Evolutionary conservation across 2,797 vertebrate genomes (phyloP), one percentile per base, ranked within the genome.

Genomic region (Iguana delicatissima): DNA sequence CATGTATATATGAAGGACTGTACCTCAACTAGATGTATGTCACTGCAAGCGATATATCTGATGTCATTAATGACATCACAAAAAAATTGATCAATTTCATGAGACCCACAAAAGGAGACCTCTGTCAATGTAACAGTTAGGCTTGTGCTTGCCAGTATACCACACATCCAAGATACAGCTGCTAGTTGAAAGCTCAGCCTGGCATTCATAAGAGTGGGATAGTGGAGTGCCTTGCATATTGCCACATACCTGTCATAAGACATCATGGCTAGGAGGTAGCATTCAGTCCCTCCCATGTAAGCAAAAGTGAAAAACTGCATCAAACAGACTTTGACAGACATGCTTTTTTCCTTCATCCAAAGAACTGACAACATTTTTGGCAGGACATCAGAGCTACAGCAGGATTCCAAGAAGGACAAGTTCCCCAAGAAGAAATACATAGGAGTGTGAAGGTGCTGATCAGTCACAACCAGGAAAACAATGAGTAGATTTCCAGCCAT

Each of bases 1-100:
- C 81, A 89, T 57, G 88, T 72, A 84, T 67, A 89, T 24, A 64
- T 59, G 32, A 89, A 84, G 35, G 73, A 32, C 7, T 22, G 84
- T 26, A 89, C 62, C 77, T 89, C 88, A 18, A 64, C 57, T 24
- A 35, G 16, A 14, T 62, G 50, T 9, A 72, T 89, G 32, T 89
- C 72, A 18, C 72, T 89, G 42, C 88, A 89, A 46, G 88, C 77
- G 18, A 89, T 64, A 64, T 89, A 55, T 64, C 64, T 89, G 62
- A 89, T 77, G 57, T 64, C 42, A 52, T 55, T 81, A 13, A 57
- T 29, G 6, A 90, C 35, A 62, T 88, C 91, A 86, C 91, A 94
- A 18, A 94, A 79, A 35, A 90, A 91, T 24, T 94, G 92, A 80
- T 92, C 79, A 13, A 83, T 91, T 84, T 93, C 82, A 77, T 91